phyloP scores from a whole-genome alignment of 2,888 invertebrate species.

The Operophtera brumata region DNA sequence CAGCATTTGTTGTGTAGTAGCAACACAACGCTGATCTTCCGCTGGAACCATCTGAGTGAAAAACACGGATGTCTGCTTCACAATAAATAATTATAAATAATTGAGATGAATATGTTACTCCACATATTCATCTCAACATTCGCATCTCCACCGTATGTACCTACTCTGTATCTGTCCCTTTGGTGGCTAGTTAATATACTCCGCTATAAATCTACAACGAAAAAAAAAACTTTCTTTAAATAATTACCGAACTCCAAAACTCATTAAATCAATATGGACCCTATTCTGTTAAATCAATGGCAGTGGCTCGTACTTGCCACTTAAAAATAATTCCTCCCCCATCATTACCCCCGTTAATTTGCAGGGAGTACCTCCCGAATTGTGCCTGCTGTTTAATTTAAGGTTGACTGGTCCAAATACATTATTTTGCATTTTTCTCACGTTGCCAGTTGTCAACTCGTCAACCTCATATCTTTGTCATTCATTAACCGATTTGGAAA shows the following conservation, averaged over 20 bases:
- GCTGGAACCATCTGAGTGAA: too few species aligned
- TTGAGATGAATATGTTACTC: too few species aligned
- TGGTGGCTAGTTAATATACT: too few species aligned
- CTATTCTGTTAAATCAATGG: constrained; percentile 59
- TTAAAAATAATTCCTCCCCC: constrained; percentile 63
- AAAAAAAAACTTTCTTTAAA: background rate
- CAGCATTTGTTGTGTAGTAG: too few species aligned
- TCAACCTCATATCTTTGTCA: too few species aligned
- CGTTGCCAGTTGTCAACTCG: background rate
- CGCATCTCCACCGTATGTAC: too few species aligned
- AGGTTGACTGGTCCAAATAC: constrained; percentile 20
- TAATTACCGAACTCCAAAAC: constrained; percentile 13
- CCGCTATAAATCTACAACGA: background rate
- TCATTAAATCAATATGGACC: constrained; percentile 24
- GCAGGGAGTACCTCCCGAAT: constrained; percentile 49
- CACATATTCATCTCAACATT: too few species aligned
- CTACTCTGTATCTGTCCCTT: too few species aligned
- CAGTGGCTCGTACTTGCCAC: constrained; percentile 35
- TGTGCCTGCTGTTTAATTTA: constrained; percentile 46
- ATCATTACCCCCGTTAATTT: constrained; percentile 59
- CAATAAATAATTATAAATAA: too few species aligned
- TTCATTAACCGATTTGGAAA: too few species aligned
- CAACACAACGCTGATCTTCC: too few species aligned
- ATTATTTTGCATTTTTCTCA: constrained; percentile 12
- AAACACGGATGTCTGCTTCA: too few species aligned